Evolutionary conservation across 92 coral and sea anemone species (phyloP).

Genomic region (Muricea muricata): DNA sequence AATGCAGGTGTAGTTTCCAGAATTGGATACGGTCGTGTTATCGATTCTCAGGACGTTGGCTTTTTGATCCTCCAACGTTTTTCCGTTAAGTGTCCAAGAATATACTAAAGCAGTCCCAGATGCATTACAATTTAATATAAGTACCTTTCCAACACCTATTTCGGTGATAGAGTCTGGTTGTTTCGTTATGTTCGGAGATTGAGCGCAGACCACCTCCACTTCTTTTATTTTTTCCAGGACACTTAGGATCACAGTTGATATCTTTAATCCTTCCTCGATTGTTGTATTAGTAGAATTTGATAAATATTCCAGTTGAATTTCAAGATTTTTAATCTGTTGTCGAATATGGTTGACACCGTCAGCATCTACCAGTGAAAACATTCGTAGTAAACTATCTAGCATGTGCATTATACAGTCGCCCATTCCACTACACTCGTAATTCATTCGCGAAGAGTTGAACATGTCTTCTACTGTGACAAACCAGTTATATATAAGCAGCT

Average conservation of each 20-base stretch:
- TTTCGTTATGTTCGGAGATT: constrained; percentile 73
- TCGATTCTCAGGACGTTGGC: constrained; percentile 46
- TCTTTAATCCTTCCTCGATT: constrained; percentile 38
- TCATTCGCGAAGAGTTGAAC: constrained; percentile 50
- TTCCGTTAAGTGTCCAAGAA: constrained; percentile 69
- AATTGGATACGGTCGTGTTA: constrained; percentile 50
- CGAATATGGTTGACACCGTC: constrained; percentile 79
- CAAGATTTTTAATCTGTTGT: constrained; percentile 75
- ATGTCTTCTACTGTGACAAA: constrained; percentile 72
- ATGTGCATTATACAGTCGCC: constrained; percentile 67
- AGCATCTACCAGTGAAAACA: constrained; percentile 68
- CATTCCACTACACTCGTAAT: constrained; percentile 71
- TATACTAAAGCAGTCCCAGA: constrained; percentile 53
- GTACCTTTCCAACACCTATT: constrained; percentile 53
- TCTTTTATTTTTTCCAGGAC: constrained; percentile 49
- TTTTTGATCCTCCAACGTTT: constrained; percentile 20
- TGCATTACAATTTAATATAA: constrained; percentile 70
- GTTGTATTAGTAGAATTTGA: constrained; percentile 44
- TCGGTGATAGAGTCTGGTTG: constrained; percentile 69
- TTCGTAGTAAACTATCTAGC: constrained; percentile 57
- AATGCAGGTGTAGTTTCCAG: constrained; percentile 74
- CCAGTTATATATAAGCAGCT: constrained; percentile 69
- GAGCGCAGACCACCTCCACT: constrained; percentile 65
- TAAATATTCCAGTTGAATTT: constrained; percentile 33
- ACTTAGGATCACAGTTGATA: constrained; percentile 45